Base-by-base conservation (phyloP, 2,797 vertebrate genomes). In the Syndactyla subalaris region DNA sequence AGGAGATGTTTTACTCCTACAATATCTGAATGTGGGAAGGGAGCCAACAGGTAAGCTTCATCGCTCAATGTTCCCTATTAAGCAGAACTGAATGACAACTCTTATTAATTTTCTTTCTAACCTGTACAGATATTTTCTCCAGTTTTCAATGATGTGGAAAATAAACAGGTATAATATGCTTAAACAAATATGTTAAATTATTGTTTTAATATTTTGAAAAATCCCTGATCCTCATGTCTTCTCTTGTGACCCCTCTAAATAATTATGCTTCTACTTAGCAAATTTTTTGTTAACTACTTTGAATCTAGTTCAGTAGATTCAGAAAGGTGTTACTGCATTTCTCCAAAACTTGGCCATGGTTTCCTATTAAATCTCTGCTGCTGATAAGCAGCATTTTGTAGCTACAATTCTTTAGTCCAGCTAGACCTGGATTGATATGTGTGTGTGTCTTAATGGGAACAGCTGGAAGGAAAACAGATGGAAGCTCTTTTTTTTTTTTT, bases 401-500 rank as follows among this genome's bases (percentile, higher is more conserved):
- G 36, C 26, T 65, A 49, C 8, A 57, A 46, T 57, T 84, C 54
- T 45, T 32, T 61, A 71, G 77, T 43, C 57, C 78, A 62, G 61
- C 48, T 57, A 67, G 73, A 71, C 29, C 17, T 72, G 70, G 75
- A 61, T 29, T 75, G 30, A 72, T 58, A 49, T 4, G 20, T 46
- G 19, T 34, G 52, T 66, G 41, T 19, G 66, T 89, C 43, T 39
- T 85, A 88, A 89, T 27, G 29, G 45, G 36, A 91, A 63, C 11
- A 88, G 72, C 73, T 83, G 72, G 26, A 85, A 83, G 57, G 59
- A 74, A 92, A 89, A 78, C 8, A 72, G 63, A 82, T 89, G 85
- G 79, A 55, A 93, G 72, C 63, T 51, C 27, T 89, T 48, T 71
- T 46, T 45, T 46, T 46, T 46, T 38, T 38, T 38, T 49, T 49